Evolutionary conservation across 2,113 vertebrate genomes (phyloP).

Genomic region (Grallaria varia): DNA sequence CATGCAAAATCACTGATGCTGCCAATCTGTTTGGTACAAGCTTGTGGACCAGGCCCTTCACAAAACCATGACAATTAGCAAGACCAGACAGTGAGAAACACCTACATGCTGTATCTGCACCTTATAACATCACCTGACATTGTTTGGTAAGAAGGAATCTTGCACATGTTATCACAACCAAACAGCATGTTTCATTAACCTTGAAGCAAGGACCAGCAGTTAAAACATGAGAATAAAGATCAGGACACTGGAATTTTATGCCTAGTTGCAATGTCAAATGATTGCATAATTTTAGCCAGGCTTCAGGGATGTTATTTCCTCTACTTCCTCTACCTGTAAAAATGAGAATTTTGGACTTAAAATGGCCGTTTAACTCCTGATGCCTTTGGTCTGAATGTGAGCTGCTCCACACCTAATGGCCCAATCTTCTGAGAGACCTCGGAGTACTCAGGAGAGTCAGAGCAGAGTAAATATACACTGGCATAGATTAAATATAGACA

Average conservation of each 20-base stretch:
- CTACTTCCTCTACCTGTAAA: not conserved
- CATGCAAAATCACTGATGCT: not conserved
- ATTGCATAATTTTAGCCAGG: not conserved
- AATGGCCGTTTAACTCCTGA: not conserved
- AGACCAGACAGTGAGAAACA: not conserved
- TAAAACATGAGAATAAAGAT: not conserved
- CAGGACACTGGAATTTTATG: slow-evolving; percentile 4
- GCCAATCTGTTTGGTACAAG: not conserved
- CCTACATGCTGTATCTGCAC: not conserved
- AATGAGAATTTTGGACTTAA: not conserved
- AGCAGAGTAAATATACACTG: not conserved
- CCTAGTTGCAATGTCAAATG: not conserved
- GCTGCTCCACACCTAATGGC: not conserved
- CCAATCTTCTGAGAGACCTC: not conserved
- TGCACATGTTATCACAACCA: not conserved
- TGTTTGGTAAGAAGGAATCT: not conserved
- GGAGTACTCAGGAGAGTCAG: not conserved
- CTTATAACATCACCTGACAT: not conserved
- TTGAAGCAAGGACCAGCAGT: slow-evolving; percentile 22
- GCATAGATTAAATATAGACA: not conserved
- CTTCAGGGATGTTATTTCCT: slow-evolving; percentile 35
- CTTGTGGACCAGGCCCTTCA: not conserved
- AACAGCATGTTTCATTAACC: slow-evolving; percentile 15
- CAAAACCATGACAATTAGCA: not conserved
- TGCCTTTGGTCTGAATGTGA: not conserved